A percentile compares a stretch with the other conserved stretches of the same genome.
phyloP scores from a whole-genome alignment of 2,888 invertebrate genomes.

The Tenthredo scrophulariae region DNA sequence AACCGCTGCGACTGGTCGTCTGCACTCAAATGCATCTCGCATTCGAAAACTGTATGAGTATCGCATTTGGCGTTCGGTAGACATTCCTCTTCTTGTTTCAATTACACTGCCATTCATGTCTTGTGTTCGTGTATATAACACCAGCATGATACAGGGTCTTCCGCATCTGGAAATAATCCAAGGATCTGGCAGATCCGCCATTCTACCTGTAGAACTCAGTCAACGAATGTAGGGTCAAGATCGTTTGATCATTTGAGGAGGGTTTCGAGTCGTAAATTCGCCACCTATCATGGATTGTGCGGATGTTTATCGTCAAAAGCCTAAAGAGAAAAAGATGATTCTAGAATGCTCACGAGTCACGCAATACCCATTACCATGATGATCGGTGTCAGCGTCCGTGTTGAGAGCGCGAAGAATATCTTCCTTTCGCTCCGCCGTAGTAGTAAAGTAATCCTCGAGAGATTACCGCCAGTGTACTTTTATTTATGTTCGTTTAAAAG shows the following conservation, averaged over 20 bases:
- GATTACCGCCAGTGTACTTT: conserved; percentile 67
- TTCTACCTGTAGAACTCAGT: background rate
- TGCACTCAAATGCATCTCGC: background rate
- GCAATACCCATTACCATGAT: conserved; percentile 4
- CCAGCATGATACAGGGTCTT: background rate
- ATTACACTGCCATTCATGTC: background rate
- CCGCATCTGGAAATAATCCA: background rate
- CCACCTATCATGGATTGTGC: background rate
- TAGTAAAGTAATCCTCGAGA: conserved; percentile 63
- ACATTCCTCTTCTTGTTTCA: background rate
- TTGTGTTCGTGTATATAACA: background rate
- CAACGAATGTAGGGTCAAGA: background rate
- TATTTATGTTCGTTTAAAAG: conserved; percentile 74
- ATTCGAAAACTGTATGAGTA: background rate
- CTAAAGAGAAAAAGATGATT: background rate
- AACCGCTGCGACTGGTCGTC: background rate
- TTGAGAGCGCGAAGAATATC: conserved; percentile 27
- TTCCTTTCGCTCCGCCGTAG: conserved; percentile 54
- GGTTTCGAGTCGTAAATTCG: background rate
- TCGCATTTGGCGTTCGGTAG: background rate
- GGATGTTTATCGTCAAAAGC: background rate
- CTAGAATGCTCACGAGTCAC: background rate
- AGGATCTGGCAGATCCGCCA: background rate
- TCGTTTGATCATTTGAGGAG: background rate
- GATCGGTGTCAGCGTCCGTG: background rate